phyloP scores from a whole-genome alignment of 1,140 invertebrate genomes.

The Episyrphus balteatus region DNA sequence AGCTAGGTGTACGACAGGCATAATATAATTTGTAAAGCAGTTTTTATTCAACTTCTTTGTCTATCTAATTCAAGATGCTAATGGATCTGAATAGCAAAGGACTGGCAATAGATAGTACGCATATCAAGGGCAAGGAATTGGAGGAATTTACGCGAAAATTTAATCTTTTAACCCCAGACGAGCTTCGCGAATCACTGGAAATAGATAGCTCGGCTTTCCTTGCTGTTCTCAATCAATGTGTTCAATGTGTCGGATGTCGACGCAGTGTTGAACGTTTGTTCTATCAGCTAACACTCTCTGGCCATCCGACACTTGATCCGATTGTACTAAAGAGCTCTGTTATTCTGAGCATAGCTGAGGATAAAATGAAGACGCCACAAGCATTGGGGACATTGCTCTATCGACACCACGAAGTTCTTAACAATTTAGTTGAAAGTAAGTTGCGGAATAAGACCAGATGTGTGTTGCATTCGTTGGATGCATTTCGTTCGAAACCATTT shows the following conservation, averaged over 20 bases:
- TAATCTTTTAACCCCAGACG: slow-evolving; percentile 60
- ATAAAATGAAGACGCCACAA: slow-evolving; percentile 63
- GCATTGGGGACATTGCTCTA: slow-evolving; percentile 71
- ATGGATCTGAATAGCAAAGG: slow-evolving; percentile 78
- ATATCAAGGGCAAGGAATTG: slow-evolving; percentile 64
- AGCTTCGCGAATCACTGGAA: slow-evolving; percentile 67
- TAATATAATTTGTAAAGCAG: background rate
- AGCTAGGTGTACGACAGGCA: no score
- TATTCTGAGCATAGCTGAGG: slow-evolving; percentile 62
- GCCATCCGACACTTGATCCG: slow-evolving; percentile 74
- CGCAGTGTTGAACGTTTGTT: slow-evolving; percentile 79
- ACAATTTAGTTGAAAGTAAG: slow-evolving; percentile 68
- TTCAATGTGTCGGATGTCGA: slow-evolving; percentile 85
- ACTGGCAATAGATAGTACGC: slow-evolving; percentile 63
- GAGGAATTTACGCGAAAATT: slow-evolving; percentile 75
- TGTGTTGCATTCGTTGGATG: slow-evolving; percentile 75
- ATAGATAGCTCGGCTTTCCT: slow-evolving; percentile 74
- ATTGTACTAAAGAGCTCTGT: slow-evolving; percentile 57
- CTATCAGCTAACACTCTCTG: slow-evolving; percentile 66
- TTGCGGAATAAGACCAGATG: slow-evolving; percentile 79
- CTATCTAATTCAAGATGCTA: slow-evolving; percentile 63
- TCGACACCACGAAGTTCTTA: slow-evolving; percentile 68
- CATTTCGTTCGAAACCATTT: slow-evolving; percentile 61
- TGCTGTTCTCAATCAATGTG: slow-evolving; percentile 71
- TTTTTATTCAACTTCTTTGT: background rate